Evolutionary conservation across 2,113 vertebrate species (phyloP).

Genomic region (Aplodontia rufa): DNA sequence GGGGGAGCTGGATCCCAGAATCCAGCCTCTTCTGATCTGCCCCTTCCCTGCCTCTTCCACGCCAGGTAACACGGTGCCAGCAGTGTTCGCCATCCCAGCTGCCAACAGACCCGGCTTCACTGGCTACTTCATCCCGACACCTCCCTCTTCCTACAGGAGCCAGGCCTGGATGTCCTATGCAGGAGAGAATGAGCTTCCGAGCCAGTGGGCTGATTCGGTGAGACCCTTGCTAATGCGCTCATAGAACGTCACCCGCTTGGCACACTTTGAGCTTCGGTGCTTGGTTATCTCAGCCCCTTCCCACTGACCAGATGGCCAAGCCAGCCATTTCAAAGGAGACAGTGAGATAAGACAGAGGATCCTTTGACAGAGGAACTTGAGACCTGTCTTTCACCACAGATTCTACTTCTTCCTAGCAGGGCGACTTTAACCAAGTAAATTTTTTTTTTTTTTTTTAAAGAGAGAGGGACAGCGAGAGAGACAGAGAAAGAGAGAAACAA

Average conservation of each 20-base stretch:
- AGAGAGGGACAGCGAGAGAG: too few species aligned
- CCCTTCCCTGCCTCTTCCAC: conserved; percentile 39
- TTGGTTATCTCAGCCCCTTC: background rate
- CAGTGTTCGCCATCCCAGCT: conserved; percentile 97
- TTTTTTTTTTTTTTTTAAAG: too few species aligned
- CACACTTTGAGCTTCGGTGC: background rate
- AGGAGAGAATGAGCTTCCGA: conserved; percentile 92
- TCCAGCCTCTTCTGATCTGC: conserved; percentile 20
- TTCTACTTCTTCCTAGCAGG: background rate
- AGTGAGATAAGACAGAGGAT: background rate
- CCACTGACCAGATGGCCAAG: background rate
- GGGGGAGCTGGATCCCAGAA: background rate
- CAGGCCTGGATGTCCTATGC: conserved; percentile 98
- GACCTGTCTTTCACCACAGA: background rate
- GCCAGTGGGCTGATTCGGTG: conserved; percentile 98
- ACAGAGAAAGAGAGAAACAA: too few species aligned
- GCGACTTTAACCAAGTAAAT: background rate
- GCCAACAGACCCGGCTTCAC: conserved; percentile 93
- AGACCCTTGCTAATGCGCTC: conserved; percentile 67
- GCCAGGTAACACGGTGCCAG: conserved; percentile 95
- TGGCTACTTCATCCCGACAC: conserved; percentile 94
- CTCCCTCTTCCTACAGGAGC: conserved; percentile 93
- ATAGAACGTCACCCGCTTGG: background rate
- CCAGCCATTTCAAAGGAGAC: background rate
- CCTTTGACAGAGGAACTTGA: background rate